These are phyloP conservation scores for Pseudolaguvia tuberculata DNA, from an alignment of 2,113 vertebrate species.

Conservation along the genomic window DNA sequence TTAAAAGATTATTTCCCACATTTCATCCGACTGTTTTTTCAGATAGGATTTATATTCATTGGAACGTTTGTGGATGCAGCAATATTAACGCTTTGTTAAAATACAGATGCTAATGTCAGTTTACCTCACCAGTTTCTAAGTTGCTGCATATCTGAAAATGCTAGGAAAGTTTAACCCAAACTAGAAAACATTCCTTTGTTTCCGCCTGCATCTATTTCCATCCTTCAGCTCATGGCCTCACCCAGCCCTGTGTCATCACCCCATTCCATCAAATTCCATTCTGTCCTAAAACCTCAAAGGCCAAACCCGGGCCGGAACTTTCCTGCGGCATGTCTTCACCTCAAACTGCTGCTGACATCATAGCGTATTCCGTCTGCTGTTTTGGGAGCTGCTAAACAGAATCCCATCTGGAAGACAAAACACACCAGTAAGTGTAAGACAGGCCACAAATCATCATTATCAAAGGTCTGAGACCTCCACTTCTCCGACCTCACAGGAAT, in stretches of 20 bases:
- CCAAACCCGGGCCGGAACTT: conserved; percentile 26
- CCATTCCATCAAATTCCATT: conserved; percentile 28
- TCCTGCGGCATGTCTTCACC: conserved; percentile 22
- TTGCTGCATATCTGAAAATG: neutral
- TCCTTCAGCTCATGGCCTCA: neutral
- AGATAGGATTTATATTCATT: conserved; percentile 33
- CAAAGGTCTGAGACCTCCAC: conserved; percentile 19
- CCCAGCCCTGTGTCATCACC: conserved; percentile 14
- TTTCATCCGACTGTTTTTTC: conserved; percentile 28
- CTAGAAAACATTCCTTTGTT: conserved; percentile 4
- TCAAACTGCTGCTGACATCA: conserved; percentile 19
- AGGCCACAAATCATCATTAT: conserved; percentile 52
- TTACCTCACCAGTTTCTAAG: neutral
- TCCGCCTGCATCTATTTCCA: conserved; percentile 27
- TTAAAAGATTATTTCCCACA: conserved; percentile 45
- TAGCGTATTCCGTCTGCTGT: conserved; percentile 19
- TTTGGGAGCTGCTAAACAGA: conserved; percentile 6
- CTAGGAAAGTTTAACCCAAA: conserved; percentile 1
- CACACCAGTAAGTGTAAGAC: conserved; percentile 38
- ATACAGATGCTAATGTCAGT: too few relatives aligned
- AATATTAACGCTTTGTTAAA: too few relatives aligned
- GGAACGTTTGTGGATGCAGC: too few relatives aligned
- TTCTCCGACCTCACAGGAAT: conserved; percentile 24
- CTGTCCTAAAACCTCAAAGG: conserved; percentile 35
- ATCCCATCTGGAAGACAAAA: conserved; percentile 12